Evolutionary conservation across 2,797 vertebrate genomes (phyloP).

Genomic region (Diglossa cyanea): DNA sequence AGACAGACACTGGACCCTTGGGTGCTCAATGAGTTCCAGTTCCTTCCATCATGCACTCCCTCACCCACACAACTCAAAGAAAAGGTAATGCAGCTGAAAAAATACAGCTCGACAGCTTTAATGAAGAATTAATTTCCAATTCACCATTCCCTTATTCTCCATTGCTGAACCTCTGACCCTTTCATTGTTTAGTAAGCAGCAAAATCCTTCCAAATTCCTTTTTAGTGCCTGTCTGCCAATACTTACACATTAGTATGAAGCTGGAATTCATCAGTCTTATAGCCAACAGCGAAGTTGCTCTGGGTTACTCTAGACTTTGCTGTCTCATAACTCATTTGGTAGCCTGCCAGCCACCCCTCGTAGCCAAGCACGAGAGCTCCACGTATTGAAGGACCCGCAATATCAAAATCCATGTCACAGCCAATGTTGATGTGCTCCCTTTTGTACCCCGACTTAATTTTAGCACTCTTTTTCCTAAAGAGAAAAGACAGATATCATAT

Average conservation of each 20-base stretch:
- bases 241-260: slow-evolving; percentile 97
- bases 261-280: slow-evolving; percentile 96
- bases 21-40: not conserved
- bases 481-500: not conserved
- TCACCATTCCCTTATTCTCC: not conserved
- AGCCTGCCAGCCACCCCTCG: slow-evolving; percentile 95
- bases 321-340: slow-evolving; percentile 95
- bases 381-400: slow-evolving; percentile 90
- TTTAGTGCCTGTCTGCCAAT: not conserved
- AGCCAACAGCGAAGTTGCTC: slow-evolving; percentile 98
- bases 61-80: not conserved
- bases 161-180: not conserved
- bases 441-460: slow-evolving; percentile 91
- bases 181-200: not conserved
- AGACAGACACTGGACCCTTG: not conserved
- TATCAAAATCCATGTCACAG: slow-evolving; percentile 94
- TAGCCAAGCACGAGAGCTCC: slow-evolving; percentile 89
- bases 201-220: not conserved
- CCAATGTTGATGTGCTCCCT: slow-evolving; percentile 93
- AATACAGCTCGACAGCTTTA: not conserved
- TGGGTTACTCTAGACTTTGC: slow-evolving; percentile 91
- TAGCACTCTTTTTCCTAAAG: slow-evolving; percentile 92
- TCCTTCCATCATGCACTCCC: not conserved
- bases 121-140: not conserved
- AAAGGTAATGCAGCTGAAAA: not conserved